These are phyloP conservation scores for Oxyruncus cristatus DNA, from an alignment of 2,113 vertebrate species.

Conservation along the genomic window DNA sequence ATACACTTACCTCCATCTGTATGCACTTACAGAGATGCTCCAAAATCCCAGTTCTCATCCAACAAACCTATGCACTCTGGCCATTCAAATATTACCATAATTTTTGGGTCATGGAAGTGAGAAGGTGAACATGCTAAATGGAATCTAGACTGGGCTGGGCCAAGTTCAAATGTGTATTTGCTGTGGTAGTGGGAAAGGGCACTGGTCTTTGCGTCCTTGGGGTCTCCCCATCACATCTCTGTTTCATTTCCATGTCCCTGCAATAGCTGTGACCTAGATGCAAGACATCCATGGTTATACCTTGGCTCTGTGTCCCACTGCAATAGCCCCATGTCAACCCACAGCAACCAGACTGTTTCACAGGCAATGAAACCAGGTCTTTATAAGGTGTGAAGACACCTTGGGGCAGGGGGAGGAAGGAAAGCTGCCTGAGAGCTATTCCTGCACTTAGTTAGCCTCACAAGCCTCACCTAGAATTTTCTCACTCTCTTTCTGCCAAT, in stretches of 20 bases:
- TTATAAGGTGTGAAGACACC: neutral
- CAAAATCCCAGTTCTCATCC: neutral
- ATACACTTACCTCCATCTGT: fast-evolving
- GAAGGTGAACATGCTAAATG: neutral
- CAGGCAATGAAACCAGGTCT: neutral
- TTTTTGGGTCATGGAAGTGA: neutral
- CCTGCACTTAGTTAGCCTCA: neutral
- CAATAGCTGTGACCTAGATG: neutral
- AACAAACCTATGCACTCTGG: neutral
- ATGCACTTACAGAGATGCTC: neutral
- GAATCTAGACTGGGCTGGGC: neutral
- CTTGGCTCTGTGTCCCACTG: neutral
- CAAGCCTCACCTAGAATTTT: neutral
- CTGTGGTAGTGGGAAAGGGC: neutral
- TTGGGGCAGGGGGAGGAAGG: neutral
- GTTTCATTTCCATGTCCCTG: neutral
- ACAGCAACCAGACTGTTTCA: neutral
- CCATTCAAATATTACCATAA: neutral
- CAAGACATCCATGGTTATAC: neutral
- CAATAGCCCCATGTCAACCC: neutral
- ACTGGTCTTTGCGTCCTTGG: neutral
- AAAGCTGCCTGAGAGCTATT: neutral
- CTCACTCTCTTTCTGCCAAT: neutral
- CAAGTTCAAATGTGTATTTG: neutral
- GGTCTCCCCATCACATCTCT: neutral